These are phyloP conservation scores for Meiosimyza decipiens DNA, from an alignment of 2,888 invertebrate species.

Conservation along the genomic window DNA sequence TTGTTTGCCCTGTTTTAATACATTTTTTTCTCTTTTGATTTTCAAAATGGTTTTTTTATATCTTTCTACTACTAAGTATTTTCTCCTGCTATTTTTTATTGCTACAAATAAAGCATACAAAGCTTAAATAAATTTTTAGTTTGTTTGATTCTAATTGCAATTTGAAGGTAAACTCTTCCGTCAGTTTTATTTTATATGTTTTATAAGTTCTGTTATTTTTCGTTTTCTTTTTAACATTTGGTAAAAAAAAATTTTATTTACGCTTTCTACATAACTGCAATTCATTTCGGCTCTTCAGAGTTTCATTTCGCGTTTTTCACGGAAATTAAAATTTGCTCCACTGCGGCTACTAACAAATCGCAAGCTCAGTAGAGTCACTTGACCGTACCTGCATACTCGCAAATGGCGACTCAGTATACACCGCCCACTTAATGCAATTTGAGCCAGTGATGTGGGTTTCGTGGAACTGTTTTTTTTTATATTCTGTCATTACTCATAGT, in stretches of 20 bases:
- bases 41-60: neutral
- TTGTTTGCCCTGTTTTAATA: neutral
- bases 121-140: conserved; percentile 45
- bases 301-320: conserved; percentile 39
- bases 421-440: conserved; percentile 30
- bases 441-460: conserved; percentile 14
- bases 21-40: neutral
- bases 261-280: neutral
- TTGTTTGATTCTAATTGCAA: conserved; percentile 46
- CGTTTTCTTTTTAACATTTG: conserved; percentile 1
- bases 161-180: conserved; percentile 42
- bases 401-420: too few relatives aligned
- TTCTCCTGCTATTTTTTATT: neutral
- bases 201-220: conserved; percentile 11
- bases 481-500: conserved; percentile 33
- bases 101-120: neutral
- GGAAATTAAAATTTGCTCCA: conserved; percentile 39
- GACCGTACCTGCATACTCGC: neutral
- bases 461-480: conserved; percentile 6
- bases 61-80: neutral
- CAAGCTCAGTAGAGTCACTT: neutral
- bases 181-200: conserved; percentile 23
- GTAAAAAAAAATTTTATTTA: neutral
- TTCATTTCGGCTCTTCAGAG: conserved; percentile 39
- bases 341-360: conserved; percentile 21